A percentile compares a stretch with the other conserved stretches of the same genome.
These are phyloP conservation scores for Dione vanillae DNA, from an alignment of 2,888 invertebrate genomes.

Conservation along the genomic window DNA sequence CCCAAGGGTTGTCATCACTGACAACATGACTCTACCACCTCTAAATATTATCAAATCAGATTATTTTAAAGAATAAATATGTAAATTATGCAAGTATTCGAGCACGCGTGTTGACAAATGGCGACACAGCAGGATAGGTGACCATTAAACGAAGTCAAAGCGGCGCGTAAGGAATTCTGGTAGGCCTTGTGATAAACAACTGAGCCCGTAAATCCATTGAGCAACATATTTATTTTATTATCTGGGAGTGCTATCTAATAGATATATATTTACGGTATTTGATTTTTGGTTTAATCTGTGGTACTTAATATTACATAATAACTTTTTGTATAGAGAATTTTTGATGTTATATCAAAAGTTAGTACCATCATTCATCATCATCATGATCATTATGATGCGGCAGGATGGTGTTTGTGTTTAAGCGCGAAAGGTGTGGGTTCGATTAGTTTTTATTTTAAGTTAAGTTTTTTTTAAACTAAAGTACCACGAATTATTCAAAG, in stretches of 20 bases:
- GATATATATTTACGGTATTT: not conserved
- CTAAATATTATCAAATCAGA: not conserved
- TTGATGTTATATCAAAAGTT: no score
- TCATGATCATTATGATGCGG: no score
- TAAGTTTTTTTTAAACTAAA: no score
- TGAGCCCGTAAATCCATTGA: conserved; percentile 48
- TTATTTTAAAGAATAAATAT: conserved; percentile 23
- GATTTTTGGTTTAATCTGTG: not conserved
- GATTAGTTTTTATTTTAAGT: no score
- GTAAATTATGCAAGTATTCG: conserved; percentile 41
- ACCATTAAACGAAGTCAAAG: conserved; percentile 64
- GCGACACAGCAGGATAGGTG: conserved; percentile 68
- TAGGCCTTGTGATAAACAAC: conserved; percentile 68
- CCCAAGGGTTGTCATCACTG: no score
- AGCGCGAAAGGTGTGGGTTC: no score
- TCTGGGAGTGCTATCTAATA: not conserved
- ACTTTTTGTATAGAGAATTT: no score
- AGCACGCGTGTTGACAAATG: conserved; percentile 69
- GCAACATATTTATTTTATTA: conserved; percentile 9
- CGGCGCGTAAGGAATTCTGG: conserved; percentile 71
- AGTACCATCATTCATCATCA: no score
- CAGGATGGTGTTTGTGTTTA: no score
- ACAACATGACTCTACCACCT: no score
- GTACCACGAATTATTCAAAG: no score
- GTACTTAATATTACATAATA: no score